Conservation (phyloP, 2,888 invertebrate genomes). For the Aricia artaxerxes region DNA sequence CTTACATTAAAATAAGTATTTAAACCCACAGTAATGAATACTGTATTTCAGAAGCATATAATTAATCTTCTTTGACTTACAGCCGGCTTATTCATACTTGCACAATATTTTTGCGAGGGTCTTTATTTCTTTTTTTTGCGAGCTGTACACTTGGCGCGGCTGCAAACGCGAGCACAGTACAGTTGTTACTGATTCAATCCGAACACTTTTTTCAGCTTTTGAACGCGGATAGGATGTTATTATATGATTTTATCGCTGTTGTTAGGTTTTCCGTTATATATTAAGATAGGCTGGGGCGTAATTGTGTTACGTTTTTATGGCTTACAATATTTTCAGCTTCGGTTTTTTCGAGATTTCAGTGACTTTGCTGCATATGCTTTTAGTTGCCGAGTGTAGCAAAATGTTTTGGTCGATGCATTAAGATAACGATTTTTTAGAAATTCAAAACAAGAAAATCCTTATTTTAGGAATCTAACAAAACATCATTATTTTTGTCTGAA, state of each 20-base stretch:
- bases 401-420: not conserved
- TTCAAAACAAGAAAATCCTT: too few species aligned
- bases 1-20: not conserved
- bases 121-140: conserved; percentile 12
- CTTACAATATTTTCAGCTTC: conserved; percentile 1
- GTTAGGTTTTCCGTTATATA: conserved; percentile 3
- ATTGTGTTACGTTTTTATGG: not conserved
- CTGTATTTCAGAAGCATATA: not conserved
- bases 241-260: conserved; percentile 7
- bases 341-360: not conserved
- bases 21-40: not conserved
- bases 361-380: not conserved
- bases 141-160: conserved; percentile 25
- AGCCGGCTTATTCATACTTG: conserved; percentile 3
- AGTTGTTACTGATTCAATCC: conserved; percentile 31
- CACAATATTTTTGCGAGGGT: not conserved
- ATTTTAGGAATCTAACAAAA: too few species aligned
- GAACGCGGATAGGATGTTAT: conserved; percentile 22
- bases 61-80: conserved; percentile 6
- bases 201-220: conserved; percentile 23
- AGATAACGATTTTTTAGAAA: too few species aligned
- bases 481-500: too few species aligned
- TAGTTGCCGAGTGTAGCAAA: not conserved
- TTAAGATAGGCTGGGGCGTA: not conserved
- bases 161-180: conserved; percentile 15